These are phyloP conservation scores for Poeciliopsis retropinna DNA, from an alignment of 2,113 vertebrate genomes.

Conservation along the genomic window DNA sequence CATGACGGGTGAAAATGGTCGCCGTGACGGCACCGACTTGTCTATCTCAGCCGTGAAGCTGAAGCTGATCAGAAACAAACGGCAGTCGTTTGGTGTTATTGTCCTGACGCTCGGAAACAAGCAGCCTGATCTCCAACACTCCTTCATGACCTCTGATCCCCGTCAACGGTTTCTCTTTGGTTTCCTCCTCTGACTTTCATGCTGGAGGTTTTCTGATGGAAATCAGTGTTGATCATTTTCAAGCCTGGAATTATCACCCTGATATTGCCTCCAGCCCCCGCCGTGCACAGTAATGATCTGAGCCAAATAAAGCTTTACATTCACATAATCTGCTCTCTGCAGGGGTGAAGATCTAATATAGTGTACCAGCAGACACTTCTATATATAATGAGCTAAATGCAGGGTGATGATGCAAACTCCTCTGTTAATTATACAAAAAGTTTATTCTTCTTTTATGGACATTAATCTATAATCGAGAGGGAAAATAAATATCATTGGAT, in stretches of 20 bases:
- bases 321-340: neutral
- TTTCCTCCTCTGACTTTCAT: neutral
- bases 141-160: neutral
- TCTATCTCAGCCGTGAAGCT: neutral
- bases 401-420: too few species aligned
- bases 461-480: too few species aligned
- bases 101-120: neutral
- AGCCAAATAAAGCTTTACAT: neutral
- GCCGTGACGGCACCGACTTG: neutral
- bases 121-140: neutral
- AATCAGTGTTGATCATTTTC: too few species aligned
- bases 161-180: neutral
- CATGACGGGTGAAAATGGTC: neutral
- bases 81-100: conserved; percentile 4
- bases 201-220: too few species aligned
- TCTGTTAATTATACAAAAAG: too few species aligned
- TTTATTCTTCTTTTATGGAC: too few species aligned
- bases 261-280: neutral
- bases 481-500: too few species aligned
- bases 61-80: conserved; percentile 2
- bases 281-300: neutral
- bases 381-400: too few species aligned
- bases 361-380: too few species aligned
- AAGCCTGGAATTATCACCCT: neutral
- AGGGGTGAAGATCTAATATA: neutral